Conservation (phyloP, 2,113 vertebrate genomes). For the Polypterus bichir region DNA sequence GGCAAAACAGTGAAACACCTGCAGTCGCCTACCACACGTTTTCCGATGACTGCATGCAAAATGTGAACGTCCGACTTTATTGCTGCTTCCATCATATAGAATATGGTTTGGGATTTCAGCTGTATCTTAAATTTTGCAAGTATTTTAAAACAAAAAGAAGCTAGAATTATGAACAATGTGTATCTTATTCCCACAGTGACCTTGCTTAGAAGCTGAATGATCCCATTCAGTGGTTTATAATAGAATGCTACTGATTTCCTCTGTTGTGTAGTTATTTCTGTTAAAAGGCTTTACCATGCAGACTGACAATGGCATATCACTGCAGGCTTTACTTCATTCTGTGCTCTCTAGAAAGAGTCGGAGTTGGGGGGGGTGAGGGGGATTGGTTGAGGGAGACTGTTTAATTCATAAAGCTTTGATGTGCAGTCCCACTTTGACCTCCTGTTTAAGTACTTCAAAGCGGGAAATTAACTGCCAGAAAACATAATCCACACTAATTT, state of each 20-base stretch:
- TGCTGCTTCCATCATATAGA: too few species aligned
- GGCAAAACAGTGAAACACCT: too few species aligned
- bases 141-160: neutral
- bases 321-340: constrained; percentile 48
- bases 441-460: constrained; percentile 56
- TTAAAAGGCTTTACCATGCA: constrained; percentile 40
- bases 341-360: constrained; percentile 42
- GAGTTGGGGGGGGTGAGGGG: constrained; percentile 14
- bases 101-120: too few species aligned
- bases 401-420: constrained; percentile 75
- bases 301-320: constrained; percentile 42
- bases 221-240: constrained; percentile 51
- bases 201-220: constrained; percentile 51
- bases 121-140: constrained; percentile 16
- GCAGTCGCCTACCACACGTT: too few species aligned
- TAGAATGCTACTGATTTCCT: constrained; percentile 52
- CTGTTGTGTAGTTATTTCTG: constrained; percentile 39
- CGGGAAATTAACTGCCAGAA: constrained; percentile 66
- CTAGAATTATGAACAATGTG: constrained; percentile 49
- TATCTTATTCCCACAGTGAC: constrained; percentile 41
- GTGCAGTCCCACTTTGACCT: constrained; percentile 67
- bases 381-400: constrained; percentile 44
- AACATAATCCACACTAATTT: constrained; percentile 53
- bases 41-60: too few species aligned
- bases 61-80: too few species aligned